These are phyloP conservation scores for Panthera leo DNA, from an alignment of 2,113 vertebrate genomes.

Conservation along the genomic window DNA sequence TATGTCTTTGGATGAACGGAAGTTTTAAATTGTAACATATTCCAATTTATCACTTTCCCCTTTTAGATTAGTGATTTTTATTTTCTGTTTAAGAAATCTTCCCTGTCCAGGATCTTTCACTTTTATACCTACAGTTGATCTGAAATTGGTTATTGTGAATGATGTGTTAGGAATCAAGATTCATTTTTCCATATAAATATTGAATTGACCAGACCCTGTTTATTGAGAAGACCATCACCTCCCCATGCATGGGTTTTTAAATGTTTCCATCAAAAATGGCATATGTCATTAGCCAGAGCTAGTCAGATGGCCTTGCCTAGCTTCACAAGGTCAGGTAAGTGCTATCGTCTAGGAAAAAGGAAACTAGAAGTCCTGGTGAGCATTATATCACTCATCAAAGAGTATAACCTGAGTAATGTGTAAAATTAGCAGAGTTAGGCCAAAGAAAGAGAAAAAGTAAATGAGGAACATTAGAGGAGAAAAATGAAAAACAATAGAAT, in stretches of 20 bases:
- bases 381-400: background rate
- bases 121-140: background rate
- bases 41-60: background rate
- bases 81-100: background rate
- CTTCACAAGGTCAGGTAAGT: background rate
- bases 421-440: background rate
- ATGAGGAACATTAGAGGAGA: background rate
- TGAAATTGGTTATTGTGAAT: background rate
- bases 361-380: background rate
- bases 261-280: background rate
- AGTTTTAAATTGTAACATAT: background rate
- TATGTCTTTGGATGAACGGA: background rate
- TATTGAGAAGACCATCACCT: background rate
- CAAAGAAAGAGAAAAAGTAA: background rate
- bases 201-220: background rate
- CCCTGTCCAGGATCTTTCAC: background rate
- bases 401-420: background rate
- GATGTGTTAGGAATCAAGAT: background rate
- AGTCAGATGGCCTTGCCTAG: background rate
- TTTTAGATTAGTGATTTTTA: background rate
- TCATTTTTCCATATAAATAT: background rate
- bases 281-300: background rate
- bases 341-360: background rate
- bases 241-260: background rate
- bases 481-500: background rate